Base-by-base conservation (phyloP, 2,113 vertebrate genomes). In the Carettochelys insculpta region DNA sequence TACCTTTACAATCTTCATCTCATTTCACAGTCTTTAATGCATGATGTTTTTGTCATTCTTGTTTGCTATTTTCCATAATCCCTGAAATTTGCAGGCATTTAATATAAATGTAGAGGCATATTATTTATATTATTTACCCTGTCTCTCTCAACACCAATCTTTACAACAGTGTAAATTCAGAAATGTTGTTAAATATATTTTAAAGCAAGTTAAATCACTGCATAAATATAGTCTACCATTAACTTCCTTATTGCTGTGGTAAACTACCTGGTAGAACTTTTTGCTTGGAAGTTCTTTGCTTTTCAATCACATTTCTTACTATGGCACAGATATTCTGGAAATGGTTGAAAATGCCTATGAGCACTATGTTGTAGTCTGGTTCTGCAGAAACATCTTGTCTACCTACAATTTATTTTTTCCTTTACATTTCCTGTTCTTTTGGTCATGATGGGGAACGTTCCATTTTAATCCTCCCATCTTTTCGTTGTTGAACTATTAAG, bases 401-500 rank as follows among this genome's bases (percentile, higher is more conserved):
- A 16, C 25, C 89, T 51, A 16, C 65, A 65, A 4, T 92, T 25
- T 56, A 47, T 91, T 91, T 24, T n/a, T 88, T 90, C 83, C 88
- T 86, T 78, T 53, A 22, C 83, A 61, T 89, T 25, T 90, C 51
- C 24, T 85, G 16, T 31, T 58, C 77, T 90, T 95, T 94, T 1
- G 2, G 11, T 89, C 29, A 45, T 68, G 41, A 71, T 77, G 29
- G 48, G 94, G 47, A 95, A 94, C 90, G 3, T 24, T 12, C 52
- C 83, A 17, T 38, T 83, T 92, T 83, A 85, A 90, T 95, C 92
- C 88, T 58, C 51, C 87, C 78, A 91, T 94, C 0, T 75, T 77
- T 93, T 90, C 20, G 76, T 80, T 87, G 38, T 3, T 87, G 61
- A 92, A 47, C 68, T 86, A 76, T 86, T 82, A 92, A 90, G 20